Base-by-base conservation (phyloP, 2,113 vertebrate genomes). In the Antigone vipio region DNA sequence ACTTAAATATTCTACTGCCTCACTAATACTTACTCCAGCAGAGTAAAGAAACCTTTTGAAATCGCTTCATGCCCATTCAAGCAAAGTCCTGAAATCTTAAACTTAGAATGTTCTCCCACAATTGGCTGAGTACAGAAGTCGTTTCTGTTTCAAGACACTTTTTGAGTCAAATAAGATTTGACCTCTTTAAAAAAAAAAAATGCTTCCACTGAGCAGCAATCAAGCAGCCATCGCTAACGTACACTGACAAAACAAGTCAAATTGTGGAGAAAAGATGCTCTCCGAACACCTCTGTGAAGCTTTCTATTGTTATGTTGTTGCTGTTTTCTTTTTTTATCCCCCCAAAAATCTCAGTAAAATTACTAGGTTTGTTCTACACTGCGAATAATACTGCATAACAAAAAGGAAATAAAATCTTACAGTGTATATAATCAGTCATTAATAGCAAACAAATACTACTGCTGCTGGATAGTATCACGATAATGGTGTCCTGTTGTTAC, bases 391-490 rank as follows among this genome's bases (percentile, higher is more conserved):
- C 13, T 27, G 35, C 80, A 89, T 3, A 66, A 24, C 24, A 44
- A 91, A 91, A 80, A 59, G 53, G 53, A 85, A 96, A 95, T 58
- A 68, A 93, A 62, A 26, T 82, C 88, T 90, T 47, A 26, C 11
- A 22, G 4, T 32, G 23, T 45, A 34, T 49, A 60, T 53, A 92
- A 95, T 85, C 50, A 78, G 56, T 88, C 78, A 88, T 78, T 73
- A 94, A 86, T 4, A 91, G 59, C 77, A 93, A 75, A 93, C n/a
- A 71, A 91, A 60, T n/a, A 55, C n/a, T 50, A 44, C 23, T 88
- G 52, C 79, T 85, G 59, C n/a, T 81, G 59, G 50, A 56, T 19
- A 80, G 66, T 20, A 40, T 42, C 7, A 3, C 74, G 78, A 90
- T 66, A 96, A 60, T 0, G 10, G 35, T 56, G 47, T 50, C 44